These are phyloP conservation scores for Rhingia campestris DNA, from an alignment of 2,888 invertebrate species.

Conservation along the genomic window DNA sequence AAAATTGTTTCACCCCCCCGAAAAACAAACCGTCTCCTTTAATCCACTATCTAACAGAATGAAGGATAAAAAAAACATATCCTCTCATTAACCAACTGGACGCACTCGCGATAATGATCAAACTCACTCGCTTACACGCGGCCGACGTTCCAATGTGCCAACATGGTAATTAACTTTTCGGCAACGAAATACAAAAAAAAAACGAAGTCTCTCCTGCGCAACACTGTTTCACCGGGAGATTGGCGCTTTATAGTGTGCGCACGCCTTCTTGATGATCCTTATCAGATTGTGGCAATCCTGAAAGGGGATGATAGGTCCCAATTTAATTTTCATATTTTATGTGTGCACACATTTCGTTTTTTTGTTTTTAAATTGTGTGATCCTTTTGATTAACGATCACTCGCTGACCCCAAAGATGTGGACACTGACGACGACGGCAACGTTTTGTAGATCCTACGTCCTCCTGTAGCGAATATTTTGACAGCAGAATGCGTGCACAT, in stretches of 20 bases:
- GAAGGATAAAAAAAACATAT: conserved; percentile 8
- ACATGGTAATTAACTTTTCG: conserved; percentile 71
- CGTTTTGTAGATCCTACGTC: not conserved
- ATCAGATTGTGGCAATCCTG: conserved; percentile 61
- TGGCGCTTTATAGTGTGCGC: conserved; percentile 62
- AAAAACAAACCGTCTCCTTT: conserved; percentile 18
- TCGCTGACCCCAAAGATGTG: not conserved
- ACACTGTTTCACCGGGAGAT: conserved; percentile 32
- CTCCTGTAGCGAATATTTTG: conserved; percentile 52
- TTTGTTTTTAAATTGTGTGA: conserved; percentile 10
- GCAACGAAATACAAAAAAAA: conserved; percentile 16
- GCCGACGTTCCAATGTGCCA: conserved; percentile 60
- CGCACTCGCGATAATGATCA: conserved; percentile 58
- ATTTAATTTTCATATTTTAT: conserved; percentile 64
- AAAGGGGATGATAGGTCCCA: conserved; percentile 61
- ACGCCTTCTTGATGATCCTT: conserved; percentile 64
- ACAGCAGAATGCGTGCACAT: conserved; percentile 65
- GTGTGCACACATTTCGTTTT: conserved; percentile 21
- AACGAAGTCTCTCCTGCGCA: conserved; percentile 5
- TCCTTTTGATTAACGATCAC: conserved; percentile 56
- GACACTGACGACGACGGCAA: conserved; percentile 6
- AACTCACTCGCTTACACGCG: conserved; percentile 42
- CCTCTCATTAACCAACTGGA: conserved; percentile 61
- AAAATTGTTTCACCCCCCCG: conserved; percentile 21
- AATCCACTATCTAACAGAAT: conserved; percentile 52